Evolutionary conservation across 2,113 vertebrate genomes (phyloP), one percentile per base, ranked within the genome.

Genomic region (Corythoichthys intestinalis): DNA sequence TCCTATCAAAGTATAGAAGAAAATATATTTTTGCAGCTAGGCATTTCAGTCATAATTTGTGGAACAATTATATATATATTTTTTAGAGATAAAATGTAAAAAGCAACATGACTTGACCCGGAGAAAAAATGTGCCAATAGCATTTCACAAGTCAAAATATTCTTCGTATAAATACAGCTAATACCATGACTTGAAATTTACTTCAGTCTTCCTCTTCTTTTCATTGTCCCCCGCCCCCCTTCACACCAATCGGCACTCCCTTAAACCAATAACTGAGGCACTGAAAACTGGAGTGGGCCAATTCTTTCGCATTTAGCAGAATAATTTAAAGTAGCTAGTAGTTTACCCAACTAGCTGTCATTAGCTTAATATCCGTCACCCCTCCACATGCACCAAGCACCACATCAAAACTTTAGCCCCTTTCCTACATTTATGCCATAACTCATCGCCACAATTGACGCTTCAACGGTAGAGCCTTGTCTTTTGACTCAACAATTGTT

Each of bases 171-270:
- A 53, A 15, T 20, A 8, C 20, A 2, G 52, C 52, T 0, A 15
- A 59, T 38, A 15, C 35, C 4, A 35, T 78, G 73, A 70, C 80
- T 71, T 78, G 57, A 39, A 69, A 78, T 73, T 84, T 65, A 78
- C 77, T 70, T 78, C 58, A 57, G n/a, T 41, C 69, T 75, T 77
- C 75, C 76, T 41, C 2, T 44, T 63, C 73, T 57, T 13, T 58
- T 48, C 35, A 28, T 69, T 61, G 12, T 65, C 56, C 53, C 58
- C 57, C 69, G 46, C 52, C 35, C 71, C 13, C 13, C 20, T 47
- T 13, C 52, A 28, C 12, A 5, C 53, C 63, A 8, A 47, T 47
- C 56, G 58, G 65, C 53, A 61, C 38, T 70, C 14, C 9, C 17
- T 49, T 15, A 48, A 12, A 7, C 44, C 62, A 37, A 41, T 10